phyloP scores from a whole-genome alignment of 1,140 invertebrate species.

The Palaemon carinicauda region DNA sequence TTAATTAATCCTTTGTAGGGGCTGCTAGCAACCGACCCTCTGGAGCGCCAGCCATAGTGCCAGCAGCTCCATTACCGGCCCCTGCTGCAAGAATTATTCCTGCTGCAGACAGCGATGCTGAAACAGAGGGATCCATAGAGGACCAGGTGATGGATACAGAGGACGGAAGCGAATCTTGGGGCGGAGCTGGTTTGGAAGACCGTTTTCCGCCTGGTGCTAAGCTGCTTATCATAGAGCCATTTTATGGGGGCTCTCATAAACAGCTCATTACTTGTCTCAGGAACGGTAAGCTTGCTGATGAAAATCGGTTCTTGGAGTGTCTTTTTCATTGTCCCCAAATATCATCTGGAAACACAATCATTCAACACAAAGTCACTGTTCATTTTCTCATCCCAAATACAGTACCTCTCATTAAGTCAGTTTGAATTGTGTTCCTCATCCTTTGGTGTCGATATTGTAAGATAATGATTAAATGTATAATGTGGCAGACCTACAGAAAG shows the following conservation, averaged over 20 bases:
- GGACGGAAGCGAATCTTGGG: slow-evolving; percentile 49
- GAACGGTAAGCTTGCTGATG: slow-evolving; percentile 33
- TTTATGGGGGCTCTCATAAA: slow-evolving; percentile 78
- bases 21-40: slow-evolving; percentile 46
- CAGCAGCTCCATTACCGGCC: background rate
- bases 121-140: slow-evolving; percentile 29
- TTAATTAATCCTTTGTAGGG: background rate
- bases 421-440: too few relatives aligned
- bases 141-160: slow-evolving; percentile 57
- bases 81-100: background rate
- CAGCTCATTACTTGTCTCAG: slow-evolving; percentile 67
- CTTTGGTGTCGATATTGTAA: too few relatives aligned
- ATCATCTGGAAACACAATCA: too few relatives aligned
- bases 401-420: too few relatives aligned
- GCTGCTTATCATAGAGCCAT: slow-evolving; percentile 70
- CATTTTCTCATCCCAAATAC: too few relatives aligned
- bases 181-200: slow-evolving; percentile 28
- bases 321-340: too few relatives aligned
- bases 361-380: too few relatives aligned
- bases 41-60: slow-evolving; percentile 33
- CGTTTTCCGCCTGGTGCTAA: slow-evolving; percentile 34
- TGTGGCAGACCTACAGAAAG: too few relatives aligned
- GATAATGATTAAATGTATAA: too few relatives aligned
- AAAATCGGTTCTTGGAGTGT: too few relatives aligned
- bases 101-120: slow-evolving; percentile 27